phyloP scores from a whole-genome alignment of 2,113 vertebrate species.

The Brachyistius frenatus region DNA sequence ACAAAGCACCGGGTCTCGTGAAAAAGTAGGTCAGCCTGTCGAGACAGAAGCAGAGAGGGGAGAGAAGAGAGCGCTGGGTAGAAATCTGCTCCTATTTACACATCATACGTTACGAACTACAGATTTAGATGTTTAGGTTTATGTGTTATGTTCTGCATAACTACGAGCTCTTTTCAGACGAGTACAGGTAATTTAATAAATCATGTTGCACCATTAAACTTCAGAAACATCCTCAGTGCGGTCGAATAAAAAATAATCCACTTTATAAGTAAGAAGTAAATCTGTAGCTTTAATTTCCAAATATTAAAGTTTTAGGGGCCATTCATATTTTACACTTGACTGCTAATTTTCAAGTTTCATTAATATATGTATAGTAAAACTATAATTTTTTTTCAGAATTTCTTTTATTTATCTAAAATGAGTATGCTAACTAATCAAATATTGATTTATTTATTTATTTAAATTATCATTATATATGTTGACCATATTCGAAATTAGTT shows the following conservation, averaged over 20 bases:
- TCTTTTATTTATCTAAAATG: not conserved
- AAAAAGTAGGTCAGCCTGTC: conserved; percentile 54
- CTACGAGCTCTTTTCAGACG: not conserved
- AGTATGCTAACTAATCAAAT: no score
- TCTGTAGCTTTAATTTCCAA: not conserved
- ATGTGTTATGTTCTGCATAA: not conserved
- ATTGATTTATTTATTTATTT: no score
- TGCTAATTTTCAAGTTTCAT: no score
- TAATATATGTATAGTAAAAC: not conserved
- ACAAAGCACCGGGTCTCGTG: not conserved
- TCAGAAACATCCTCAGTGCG: not conserved
- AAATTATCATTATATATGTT: not conserved
- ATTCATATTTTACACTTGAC: no score
- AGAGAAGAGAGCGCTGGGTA: not conserved
- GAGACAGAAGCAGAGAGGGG: not conserved
- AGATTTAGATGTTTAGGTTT: no score
- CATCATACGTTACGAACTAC: no score
- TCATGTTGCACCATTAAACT: not conserved
- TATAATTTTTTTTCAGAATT: not conserved
- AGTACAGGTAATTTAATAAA: not conserved
- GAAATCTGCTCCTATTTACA: not conserved
- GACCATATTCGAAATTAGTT: not conserved
- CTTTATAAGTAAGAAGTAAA: not conserved
- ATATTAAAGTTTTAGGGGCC: no score
- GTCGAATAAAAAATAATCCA: not conserved